Base-by-base conservation (phyloP, 2,797 vertebrate genomes). In the Acanthopagrus latus region DNA sequence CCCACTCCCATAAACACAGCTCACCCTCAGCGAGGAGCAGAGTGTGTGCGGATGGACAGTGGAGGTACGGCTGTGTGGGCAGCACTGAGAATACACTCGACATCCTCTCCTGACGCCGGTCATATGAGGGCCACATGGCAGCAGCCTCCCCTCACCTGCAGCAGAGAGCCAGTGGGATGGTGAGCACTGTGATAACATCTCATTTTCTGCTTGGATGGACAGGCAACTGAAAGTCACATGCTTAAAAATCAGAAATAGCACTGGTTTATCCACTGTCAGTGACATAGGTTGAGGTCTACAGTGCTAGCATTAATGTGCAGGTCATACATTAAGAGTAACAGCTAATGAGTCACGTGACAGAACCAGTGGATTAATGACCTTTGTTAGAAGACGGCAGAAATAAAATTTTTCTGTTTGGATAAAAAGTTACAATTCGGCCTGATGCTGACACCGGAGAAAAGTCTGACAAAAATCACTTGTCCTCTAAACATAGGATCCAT, bases 81-180 rank as follows among this genome's bases (percentile, higher is more conserved):
- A 70, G 78, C 52, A 62, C 17, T 51, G n/a, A 13, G 51, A 68
- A 62, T 44, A 77, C 33, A 62, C 58, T 75, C 4, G 4, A 59
- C 21, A 54, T 55, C 25, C 52, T 65, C 54, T 68, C 21, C 62
- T 27, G 25, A 63, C 38, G 46, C 14, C 29, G 46, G 55, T 66
- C 58, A 47, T 59, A 5, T 23, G 25, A 76, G 44, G 55, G 54
- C 52, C 54, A 57, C 69, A 75, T 23, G 60, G 43, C 59, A 64
- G 71, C 59, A 63, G 71, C 12, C 46, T 29, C 17, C 3, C 25
- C 55, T 82, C 82, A 88, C 65, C 68, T 33, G 78, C 76, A 84
- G 72, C 66, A 56, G 29, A 71, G 59, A 75, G 56, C 16, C 52
- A 56, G 41, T 18, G 50, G 54, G 70, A 82, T 21, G 23, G 20